Base-by-base conservation (phyloP, 1,140 invertebrate genomes). In the Batillaria attramentaria region DNA sequence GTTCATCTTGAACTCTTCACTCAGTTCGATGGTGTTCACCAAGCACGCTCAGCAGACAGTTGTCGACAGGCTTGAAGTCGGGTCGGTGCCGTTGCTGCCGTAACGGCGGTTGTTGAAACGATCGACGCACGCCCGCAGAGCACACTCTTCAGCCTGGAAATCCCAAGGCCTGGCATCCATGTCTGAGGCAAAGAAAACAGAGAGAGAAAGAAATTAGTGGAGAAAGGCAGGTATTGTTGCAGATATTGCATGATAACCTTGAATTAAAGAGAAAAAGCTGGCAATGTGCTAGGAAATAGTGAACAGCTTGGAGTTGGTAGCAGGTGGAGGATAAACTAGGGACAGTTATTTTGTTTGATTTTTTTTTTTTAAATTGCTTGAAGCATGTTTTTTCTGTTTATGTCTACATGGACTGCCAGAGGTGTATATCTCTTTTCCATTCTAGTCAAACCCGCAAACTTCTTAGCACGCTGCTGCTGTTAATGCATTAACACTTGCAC, bases 131-230 rank as follows among this genome's bases (percentile, higher is more conserved):
- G 96, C 94, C 78, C 98, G 93, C 28, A 99, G 91, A 35, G 96
- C 95, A 92, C 97, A 98, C 91, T 99, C 98, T 91, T 99, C 98
- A 39, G 96, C 97, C 93, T 99, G 98, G 89, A 99, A 99, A 91
- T 99, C 98, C 97, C 97, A 99, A 4, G 98, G 98, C 83, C 97
- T 93, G 6, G 97, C 97, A 93, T 99, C 98, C 83, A 99, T 94
- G 93, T 99, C 97, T 95, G 85, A 41, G 62, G 84, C 74, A 72
- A 77, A 79, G 33, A 76, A 54, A 20, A 35, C 28, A 28, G n/a
- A 62, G 3, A 46, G 46, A 72, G 2, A 41, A 28, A 72, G 18
- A 46, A 72, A n/a, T 8, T 8, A 72, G 24, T 13, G 46, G 46
- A 50, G 24, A 50, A 50, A 50, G 46, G 24, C 8, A 24, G n/a